A percentile compares a stretch with the other conserved stretches of the same genome.
phyloP scores from a whole-genome alignment of 92 coral and sea anemone genomes.

The Porites divaricata region DNA sequence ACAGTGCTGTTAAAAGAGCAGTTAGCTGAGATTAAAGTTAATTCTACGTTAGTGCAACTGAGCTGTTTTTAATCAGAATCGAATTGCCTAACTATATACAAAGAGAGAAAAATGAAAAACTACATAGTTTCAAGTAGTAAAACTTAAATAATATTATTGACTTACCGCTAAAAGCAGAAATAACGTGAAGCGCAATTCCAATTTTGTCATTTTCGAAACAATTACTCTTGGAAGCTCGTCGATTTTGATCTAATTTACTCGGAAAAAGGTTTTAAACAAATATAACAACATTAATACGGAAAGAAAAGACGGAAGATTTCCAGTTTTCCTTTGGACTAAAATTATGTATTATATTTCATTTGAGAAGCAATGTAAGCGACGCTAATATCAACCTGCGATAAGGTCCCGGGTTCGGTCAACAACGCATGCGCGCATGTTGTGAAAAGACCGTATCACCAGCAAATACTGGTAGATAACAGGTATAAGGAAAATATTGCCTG shows the following conservation, averaged over 20 bases:
- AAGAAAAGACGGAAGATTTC: not conserved
- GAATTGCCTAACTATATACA: no score
- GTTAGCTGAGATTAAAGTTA: no score
- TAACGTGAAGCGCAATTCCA: conserved; percentile 21
- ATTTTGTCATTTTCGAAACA: conserved; percentile 1
- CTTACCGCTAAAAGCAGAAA: conserved; percentile 5
- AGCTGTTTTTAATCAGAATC: no score
- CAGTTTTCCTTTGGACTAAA: not conserved
- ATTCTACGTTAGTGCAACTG: no score
- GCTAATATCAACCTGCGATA: not conserved
- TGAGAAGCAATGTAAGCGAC: conserved; percentile 10
- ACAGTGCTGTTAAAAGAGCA: no score
- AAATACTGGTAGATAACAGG: conserved; percentile 38
- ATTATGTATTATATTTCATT: conserved; percentile 1
- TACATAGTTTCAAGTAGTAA: no score
- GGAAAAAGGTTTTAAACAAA: not conserved
- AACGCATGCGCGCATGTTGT: conserved; percentile 30
- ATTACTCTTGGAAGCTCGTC: not conserved
- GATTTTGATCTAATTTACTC: not conserved
- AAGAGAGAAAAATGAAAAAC: no score
- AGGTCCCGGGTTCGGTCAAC: not conserved
- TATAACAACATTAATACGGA: not conserved
- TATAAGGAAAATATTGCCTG: not conserved
- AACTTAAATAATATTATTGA: not conserved
- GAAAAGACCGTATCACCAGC: conserved; percentile 19